Conservation (phyloP, 2,888 invertebrate species). For the Sisyra nigra region DNA sequence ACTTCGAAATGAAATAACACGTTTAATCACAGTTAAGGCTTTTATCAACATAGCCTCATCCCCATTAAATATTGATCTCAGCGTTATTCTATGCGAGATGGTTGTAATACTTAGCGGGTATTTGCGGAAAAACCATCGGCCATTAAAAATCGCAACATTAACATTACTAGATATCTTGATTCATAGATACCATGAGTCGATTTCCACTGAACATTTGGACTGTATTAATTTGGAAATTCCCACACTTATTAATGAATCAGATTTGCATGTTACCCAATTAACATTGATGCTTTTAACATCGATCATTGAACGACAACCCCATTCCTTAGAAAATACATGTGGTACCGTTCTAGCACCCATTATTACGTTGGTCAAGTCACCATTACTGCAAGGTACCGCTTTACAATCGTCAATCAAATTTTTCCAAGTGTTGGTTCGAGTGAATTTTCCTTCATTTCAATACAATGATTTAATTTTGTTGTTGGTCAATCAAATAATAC, state of each 20-base stretch:
- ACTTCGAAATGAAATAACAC: constrained; percentile 90
- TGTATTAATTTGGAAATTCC: constrained; percentile 78
- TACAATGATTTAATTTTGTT: constrained; percentile 67
- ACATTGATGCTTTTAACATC: constrained; percentile 71
- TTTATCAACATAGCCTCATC: constrained; percentile 87
- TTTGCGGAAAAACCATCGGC: constrained; percentile 89
- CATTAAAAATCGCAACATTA: constrained; percentile 80
- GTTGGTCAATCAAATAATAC: constrained; percentile 26
- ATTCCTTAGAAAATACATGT: constrained; percentile 56
- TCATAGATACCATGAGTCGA: constrained; percentile 57
- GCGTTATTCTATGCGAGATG: constrained; percentile 69
- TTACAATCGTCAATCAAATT: constrained; percentile 4
- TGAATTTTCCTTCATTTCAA: constrained; percentile 51
- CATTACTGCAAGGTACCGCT: constrained; percentile 68
- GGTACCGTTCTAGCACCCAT: constrained; percentile 71
- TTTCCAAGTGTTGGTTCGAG: constrained; percentile 1
- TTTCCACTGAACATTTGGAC: constrained; percentile 50
- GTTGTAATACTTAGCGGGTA: constrained; percentile 88
- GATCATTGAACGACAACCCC: constrained; percentile 61
- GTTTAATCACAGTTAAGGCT: constrained; percentile 91
- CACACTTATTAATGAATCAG: constrained; percentile 79
- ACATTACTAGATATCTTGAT: constrained; percentile 81
- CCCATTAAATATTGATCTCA: constrained; percentile 67
- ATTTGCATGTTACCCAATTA: constrained; percentile 91
- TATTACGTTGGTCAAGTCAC: constrained; percentile 73